A percentile compares a stretch with the other conserved stretches of the same genome.
Conservation (phyloP, 2,888 invertebrate species). For the Keiferia lycopersicella region DNA sequence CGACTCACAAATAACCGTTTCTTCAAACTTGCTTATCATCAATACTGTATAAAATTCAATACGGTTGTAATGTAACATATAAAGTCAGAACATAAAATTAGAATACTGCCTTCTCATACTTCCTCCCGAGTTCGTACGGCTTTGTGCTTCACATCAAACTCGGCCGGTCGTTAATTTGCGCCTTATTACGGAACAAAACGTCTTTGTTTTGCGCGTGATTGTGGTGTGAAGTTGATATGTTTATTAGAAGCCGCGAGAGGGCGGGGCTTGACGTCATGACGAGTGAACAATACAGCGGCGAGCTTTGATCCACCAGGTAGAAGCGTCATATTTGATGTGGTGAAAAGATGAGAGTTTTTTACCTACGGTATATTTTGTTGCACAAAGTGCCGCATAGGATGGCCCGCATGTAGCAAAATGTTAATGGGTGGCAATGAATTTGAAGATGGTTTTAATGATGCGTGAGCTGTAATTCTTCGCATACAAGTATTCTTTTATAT, state of each 20-base stretch:
- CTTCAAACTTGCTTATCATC: neutral
- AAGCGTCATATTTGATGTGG: conserved; percentile 12
- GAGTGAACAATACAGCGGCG: conserved; percentile 29
- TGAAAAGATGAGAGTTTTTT: conserved; percentile 14
- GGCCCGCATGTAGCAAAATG: neutral
- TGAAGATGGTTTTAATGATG: neutral
- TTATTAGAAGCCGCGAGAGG: conserved; percentile 56
- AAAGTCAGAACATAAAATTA: conserved; percentile 12
- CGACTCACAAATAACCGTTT: neutral
- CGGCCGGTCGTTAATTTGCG: conserved; percentile 44
- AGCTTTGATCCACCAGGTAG: conserved; percentile 21
- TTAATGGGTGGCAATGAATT: conserved; percentile 12
- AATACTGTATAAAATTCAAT: neutral
- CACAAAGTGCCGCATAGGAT: conserved; percentile 11
- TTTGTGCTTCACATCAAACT: conserved; percentile 24
- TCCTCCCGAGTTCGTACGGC: neutral
- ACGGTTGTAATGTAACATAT: conserved; percentile 7
- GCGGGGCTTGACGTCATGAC: conserved; percentile 40
- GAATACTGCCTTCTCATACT: conserved; percentile 11
- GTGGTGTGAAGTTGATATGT: conserved; percentile 67
- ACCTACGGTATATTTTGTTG: conserved; percentile 18
- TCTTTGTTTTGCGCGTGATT: conserved; percentile 56
- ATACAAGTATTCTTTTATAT: neutral
- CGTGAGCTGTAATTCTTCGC: conserved; percentile 4
- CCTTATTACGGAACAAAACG: conserved; percentile 59